These are phyloP conservation scores for Frieseomelitta varia DNA, from an alignment of 1,140 invertebrate species.

Conservation along the genomic window DNA sequence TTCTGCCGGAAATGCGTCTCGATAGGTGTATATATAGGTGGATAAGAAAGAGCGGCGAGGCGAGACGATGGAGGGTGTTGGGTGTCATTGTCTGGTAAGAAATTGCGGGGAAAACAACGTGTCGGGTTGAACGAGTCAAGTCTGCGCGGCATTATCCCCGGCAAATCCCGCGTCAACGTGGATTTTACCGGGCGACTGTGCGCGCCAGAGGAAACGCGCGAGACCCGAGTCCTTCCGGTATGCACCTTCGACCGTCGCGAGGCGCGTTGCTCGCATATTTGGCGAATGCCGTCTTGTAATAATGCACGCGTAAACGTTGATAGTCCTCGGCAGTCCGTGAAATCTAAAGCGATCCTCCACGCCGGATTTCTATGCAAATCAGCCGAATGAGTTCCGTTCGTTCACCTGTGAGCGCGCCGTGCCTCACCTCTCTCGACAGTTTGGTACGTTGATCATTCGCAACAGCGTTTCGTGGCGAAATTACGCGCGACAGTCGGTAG, in stretches of 20 bases:
- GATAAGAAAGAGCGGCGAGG: background rate
- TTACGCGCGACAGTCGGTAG: background rate
- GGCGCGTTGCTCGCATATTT: slow-evolving; percentile 1
- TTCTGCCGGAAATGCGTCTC: background rate
- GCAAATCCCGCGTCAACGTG: slow-evolving; percentile 3
- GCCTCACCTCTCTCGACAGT: no score
- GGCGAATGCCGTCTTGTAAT: background rate
- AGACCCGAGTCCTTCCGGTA: no score
- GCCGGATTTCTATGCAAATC: slow-evolving; percentile 19
- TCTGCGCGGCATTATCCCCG: slow-evolving; percentile 2
- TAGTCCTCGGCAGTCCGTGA: background rate
- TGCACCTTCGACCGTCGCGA: no score
- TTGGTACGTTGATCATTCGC: background rate
- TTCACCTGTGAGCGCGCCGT: background rate
- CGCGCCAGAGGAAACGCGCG: background rate
- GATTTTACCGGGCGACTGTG: background rate
- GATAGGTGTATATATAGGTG: no score
- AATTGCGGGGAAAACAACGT: slow-evolving; percentile 9
- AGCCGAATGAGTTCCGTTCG: background rate
- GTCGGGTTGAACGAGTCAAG: slow-evolving; percentile 14
- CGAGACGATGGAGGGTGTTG: no score
- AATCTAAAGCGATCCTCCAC: slow-evolving; percentile 26
- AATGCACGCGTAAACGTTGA: background rate
- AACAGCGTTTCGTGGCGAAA: background rate
- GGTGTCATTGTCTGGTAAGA: slow-evolving; percentile 7